Evolutionary conservation across 2,888 invertebrate genomes (phyloP), one percentile per base, ranked within the genome.

Genomic region (Diaprepes abbreviatus): DNA sequence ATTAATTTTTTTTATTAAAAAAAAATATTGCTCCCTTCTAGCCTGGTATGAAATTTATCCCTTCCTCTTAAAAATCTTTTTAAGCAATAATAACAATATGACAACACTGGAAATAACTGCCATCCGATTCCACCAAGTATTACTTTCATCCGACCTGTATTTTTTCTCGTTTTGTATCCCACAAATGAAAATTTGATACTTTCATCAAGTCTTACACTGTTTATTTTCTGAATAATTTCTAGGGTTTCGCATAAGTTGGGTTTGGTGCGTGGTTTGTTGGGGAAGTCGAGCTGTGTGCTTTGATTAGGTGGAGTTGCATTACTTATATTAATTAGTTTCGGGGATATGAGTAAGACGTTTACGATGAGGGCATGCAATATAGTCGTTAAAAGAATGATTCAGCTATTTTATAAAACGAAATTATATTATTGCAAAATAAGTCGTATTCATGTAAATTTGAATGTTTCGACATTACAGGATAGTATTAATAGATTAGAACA

Each of bases 261-360:
- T 64, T n/a, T 64, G 35, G 45, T 43, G 31, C 64, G 62, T 54
- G 67, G 67, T 67, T 67, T 54, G 16, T n/a, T 35, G 33, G 60
- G 68, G 68, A 68, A 68, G 68, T 68, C 24, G 40, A 58, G 45
- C 38, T 62, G 57, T 57, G 31, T 63, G 68, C 60, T 36, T 55
- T 60, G 35, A 60, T 58, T 21, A 36, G 38, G 43, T 31, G 38
- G 38, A 45, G 45, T 59, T 43, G 43, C 40, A 43, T 43, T 59
- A 43, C 59, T 43, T 45, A 28, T 36, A 40, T 36, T 59, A 24
- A 50, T 50, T 50, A 50, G 14, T 31, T 50, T 50, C 45, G 19
- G 24, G 45, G 12, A 45, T 28, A 50, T 50, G 48, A 50, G 28
- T 28, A 50, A 50, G 48, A 50, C 16, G 48, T 28, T 16, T 24